Percentiles rank a stretch among this genome's conserved stretches.
phyloP scores from a whole-genome alignment of 1,140 invertebrate genomes.

The Asobara japonica region DNA sequence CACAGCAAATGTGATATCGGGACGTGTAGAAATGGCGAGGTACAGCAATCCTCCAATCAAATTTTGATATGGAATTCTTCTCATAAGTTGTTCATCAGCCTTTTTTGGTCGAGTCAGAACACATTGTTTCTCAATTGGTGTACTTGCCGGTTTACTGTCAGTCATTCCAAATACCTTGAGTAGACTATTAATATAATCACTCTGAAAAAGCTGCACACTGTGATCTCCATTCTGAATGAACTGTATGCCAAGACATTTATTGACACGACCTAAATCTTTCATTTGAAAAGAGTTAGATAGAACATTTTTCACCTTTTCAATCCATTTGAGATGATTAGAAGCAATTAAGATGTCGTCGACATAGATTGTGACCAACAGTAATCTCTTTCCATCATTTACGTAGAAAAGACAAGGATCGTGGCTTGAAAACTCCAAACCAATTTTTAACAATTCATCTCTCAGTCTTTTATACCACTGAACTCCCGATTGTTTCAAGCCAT shows the following conservation, averaged over 20 bases:
- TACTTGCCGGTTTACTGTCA: neutral
- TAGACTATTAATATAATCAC: neutral
- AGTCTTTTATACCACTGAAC: conserved; percentile 27
- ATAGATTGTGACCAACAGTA: conserved; percentile 38
- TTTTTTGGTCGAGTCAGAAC: neutral
- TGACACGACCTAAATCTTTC: neutral
- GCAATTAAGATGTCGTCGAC: conserved; percentile 40
- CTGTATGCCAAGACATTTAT: neutral
- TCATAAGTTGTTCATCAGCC: conserved; percentile 5
- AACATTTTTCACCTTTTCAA: neutral
- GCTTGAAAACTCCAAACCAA: conserved; percentile 24
- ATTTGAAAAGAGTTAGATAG: neutral
- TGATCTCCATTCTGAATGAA: neutral
- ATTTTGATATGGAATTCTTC: conserved; percentile 37
- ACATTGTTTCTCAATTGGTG: conserved; percentile 9
- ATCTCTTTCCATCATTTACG: conserved; percentile 6
- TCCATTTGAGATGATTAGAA: neutral
- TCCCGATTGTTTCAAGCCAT: conserved; percentile 38
- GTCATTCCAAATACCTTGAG: neutral
- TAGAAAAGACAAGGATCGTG: conserved; percentile 39
- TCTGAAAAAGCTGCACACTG: neutral
- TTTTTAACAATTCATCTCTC: conserved; percentile 17
- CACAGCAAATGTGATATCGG: conserved; percentile 51
- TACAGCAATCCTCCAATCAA: conserved; percentile 51
- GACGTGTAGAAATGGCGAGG: conserved; percentile 42